Evolutionary conservation across 2,797 vertebrate species (phyloP).

Genomic region (Botia kubotai): DNA sequence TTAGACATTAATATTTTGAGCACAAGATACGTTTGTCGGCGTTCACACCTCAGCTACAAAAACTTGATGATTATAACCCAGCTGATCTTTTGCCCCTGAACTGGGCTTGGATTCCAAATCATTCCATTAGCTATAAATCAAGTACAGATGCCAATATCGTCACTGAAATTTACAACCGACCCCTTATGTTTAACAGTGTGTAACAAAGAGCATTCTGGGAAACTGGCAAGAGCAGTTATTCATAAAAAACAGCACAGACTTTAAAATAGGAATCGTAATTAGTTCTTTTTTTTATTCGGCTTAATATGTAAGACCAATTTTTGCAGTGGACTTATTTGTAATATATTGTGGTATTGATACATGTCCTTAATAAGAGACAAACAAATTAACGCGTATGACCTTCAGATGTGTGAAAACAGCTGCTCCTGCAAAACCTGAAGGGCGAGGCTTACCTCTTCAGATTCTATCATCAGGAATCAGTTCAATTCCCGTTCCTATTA

Average conservation of each 20-base stretch:
- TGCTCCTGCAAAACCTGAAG: constrained; percentile 21
- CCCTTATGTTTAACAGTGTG: constrained; percentile 27
- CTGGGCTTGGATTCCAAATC: constrained; percentile 61
- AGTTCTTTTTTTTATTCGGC: too few species aligned
- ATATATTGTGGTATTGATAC: neutral
- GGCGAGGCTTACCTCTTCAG: neutral
- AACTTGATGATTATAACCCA: constrained; percentile 34
- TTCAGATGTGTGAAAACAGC: constrained; percentile 12
- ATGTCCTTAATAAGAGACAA: neutral
- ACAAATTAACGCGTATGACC: constrained; percentile 18
- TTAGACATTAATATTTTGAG: neutral
- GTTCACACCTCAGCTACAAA: constrained; percentile 9
- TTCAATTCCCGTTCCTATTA: constrained; percentile 26
- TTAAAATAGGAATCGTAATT: neutral
- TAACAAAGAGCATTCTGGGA: constrained; percentile 22
- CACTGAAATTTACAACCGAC: constrained; percentile 72
- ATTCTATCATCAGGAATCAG: constrained; percentile 34
- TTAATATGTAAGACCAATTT: neutral
- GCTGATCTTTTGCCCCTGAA: constrained; percentile 23
- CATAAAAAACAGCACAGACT: constrained; percentile 2
- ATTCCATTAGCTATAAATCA: constrained; percentile 67
- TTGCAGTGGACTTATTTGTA: neutral
- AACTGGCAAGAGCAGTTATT: constrained; percentile 7
- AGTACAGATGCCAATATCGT: constrained; percentile 71
- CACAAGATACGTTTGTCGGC: neutral